Conservation (phyloP, 2,888 invertebrate species). For the Caenorhabditis sp. region DNA sequence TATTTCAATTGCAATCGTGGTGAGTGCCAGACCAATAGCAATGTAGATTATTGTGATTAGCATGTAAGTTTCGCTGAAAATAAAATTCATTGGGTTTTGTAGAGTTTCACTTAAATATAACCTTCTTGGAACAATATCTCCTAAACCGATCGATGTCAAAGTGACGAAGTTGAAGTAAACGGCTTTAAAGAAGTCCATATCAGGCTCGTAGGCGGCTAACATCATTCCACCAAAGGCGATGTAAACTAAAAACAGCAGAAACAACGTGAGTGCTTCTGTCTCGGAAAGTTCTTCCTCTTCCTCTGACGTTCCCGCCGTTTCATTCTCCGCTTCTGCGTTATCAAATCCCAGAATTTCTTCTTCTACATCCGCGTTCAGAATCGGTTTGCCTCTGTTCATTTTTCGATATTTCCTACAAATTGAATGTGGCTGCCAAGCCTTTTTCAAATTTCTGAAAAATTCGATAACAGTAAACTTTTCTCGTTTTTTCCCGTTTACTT, state of each 20-base stretch:
- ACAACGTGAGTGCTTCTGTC: constrained; percentile 66
- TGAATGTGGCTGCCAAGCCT: constrained; percentile 28
- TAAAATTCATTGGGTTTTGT: not conserved
- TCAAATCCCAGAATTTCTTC: constrained; percentile 65
- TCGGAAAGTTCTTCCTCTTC: constrained; percentile 57
- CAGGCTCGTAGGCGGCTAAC: constrained; percentile 74
- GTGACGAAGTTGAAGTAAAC: constrained; percentile 78
- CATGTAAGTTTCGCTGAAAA: constrained; percentile 74
- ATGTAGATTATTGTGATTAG: constrained; percentile 77
- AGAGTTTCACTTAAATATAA: constrained; percentile 4
- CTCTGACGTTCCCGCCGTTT: constrained; percentile 24
- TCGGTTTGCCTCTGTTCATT: constrained; percentile 27
- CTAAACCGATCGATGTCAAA: constrained; percentile 75
- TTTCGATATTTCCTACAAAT: constrained; percentile 38
- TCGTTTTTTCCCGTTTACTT: constrained; percentile 35
- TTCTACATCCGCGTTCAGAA: constrained; percentile 46
- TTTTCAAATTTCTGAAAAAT: constrained; percentile 35
- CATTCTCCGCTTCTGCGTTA: constrained; percentile 51
- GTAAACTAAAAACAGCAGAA: constrained; percentile 72
- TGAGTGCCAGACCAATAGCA: constrained; percentile 75
- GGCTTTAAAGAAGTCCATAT: constrained; percentile 77
- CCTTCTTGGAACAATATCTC: constrained; percentile 75
- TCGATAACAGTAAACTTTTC: no score
- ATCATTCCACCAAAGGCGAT: constrained; percentile 66
- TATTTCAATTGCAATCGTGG: constrained; percentile 78